Percentiles rank a stretch among this genome's conserved stretches.
Conservation (phyloP, 1,140 invertebrate genomes). For the Aleiodes sp. region DNA sequence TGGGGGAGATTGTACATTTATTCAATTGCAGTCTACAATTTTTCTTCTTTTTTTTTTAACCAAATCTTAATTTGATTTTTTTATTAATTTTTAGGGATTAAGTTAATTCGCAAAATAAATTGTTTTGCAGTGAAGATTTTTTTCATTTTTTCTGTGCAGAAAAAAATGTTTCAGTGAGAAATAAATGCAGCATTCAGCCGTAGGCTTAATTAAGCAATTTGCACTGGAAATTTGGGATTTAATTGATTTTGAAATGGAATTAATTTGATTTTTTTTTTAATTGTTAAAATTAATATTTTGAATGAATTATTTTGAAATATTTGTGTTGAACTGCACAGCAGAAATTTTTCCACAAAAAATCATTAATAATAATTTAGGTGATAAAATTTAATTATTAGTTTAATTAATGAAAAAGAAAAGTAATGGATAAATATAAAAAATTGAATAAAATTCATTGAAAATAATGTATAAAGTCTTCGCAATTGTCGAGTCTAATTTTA, state of each 20-base stretch:
- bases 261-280: constrained; percentile 4
- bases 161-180: no score
- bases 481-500: constrained; percentile 10
- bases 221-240: neutral
- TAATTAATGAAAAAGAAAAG: constrained; percentile 11
- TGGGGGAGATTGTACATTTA: constrained; percentile 49
- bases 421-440: constrained; percentile 16
- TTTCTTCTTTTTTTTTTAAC: constrained; percentile 29
- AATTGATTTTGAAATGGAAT: constrained; percentile 3
- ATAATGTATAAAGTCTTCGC: constrained; percentile 37
- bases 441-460: constrained; percentile 25
- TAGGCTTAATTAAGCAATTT: no score
- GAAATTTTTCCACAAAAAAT: neutral
- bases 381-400: constrained; percentile 5
- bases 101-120: constrained; percentile 11
- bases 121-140: no score
- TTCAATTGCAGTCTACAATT: constrained; percentile 42
- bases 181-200: no score
- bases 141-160: neutral
- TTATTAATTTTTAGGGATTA: constrained; percentile 27
- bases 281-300: neutral
- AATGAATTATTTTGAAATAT: neutral
- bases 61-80: constrained; percentile 43
- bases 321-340: neutral
- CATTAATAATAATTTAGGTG: neutral